Evolutionary conservation across 2,888 invertebrate genomes (phyloP).

Genomic region (Oxycera nigricornis): DNA sequence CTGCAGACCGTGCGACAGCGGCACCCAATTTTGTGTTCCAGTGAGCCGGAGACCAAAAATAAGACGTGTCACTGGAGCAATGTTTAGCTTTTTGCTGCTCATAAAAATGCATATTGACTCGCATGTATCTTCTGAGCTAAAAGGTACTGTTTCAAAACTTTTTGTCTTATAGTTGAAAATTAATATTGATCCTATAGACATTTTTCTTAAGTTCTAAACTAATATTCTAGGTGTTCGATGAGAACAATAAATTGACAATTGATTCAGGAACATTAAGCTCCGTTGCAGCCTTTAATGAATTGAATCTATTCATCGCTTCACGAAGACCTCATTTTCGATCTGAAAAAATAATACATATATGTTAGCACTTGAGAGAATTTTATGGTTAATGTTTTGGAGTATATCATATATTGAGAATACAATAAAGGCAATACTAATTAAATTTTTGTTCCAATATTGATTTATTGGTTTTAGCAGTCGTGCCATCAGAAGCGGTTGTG

Average conservation of each 20-base stretch:
- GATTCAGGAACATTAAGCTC: conserved; percentile 12
- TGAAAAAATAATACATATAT: too few relatives aligned
- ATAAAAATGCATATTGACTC: conserved; percentile 77
- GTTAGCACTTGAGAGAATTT: too few relatives aligned
- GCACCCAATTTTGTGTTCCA: conserved; percentile 72
- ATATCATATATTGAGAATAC: too few relatives aligned
- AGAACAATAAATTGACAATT: conserved; percentile 9
- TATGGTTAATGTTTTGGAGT: too few relatives aligned
- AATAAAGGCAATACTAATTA: too few relatives aligned
- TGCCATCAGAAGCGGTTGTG: too few relatives aligned
- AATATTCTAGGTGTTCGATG: conserved; percentile 1
- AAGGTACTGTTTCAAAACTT: conserved; percentile 53
- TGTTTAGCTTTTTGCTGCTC: conserved; percentile 71
- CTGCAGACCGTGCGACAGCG: conserved; percentile 68
- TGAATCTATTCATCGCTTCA: conserved; percentile 13
- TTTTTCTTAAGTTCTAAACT: neutral
- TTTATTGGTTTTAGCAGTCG: too few relatives aligned
- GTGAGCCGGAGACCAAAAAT: conserved; percentile 77
- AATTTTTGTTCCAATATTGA: too few relatives aligned
- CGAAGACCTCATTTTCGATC: too few relatives aligned
- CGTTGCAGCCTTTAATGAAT: neutral
- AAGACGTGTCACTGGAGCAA: conserved; percentile 78
- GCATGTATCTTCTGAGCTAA: conserved; percentile 59
- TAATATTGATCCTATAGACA: conserved; percentile 46
- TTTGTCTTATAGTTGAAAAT: conserved; percentile 55